Evolutionary conservation across 2,113 vertebrate genomes (phyloP), one percentile per base, ranked within the genome.

Genomic region (Scomber colias): DNA sequence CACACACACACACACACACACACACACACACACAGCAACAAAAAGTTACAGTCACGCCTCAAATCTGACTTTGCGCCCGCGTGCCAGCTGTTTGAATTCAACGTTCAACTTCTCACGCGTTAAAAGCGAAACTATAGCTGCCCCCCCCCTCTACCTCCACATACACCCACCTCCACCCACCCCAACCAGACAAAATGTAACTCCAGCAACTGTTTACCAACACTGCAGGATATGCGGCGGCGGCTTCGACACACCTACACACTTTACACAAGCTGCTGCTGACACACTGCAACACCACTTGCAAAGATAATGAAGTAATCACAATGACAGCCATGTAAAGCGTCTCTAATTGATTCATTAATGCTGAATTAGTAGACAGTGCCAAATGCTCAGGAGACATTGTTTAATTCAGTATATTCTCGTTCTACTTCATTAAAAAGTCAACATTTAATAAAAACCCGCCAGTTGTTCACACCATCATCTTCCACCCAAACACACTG

Each of bases 211-310:
- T 66, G 53, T 57, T 79, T 48, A 60, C 14, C n/a, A 19, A 64
- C 51, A 53, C 31, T 11, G 14, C 2, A 66, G 19, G 45, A 63
- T 19, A 30, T 13, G 24, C 24, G 24, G 24, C 24, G 2, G 16
- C 62, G 11, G 17, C 10, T 45, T 21, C 27, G 3, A 48, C 60
- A 68, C 76, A 75, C 72, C 54, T 16, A 24, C 77, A 74, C 73
- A 53, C 0, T 7, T 7, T 13, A 30, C 73, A 53, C 40, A 2
- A 40, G 24, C 17, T 0, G 70, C 54, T 31, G 55, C 51, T 60
- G 67, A 30, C 63, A 76, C n/a, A 8, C 35, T 61, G 49, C 53
- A 76, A 44, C 60, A 50, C 40, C 3, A 7, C 17, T 8, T 49
- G 35, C 31, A 56, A 1, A 35, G 2, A 24, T 1, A 44, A 15